Base-by-base conservation (phyloP, 2,888 invertebrate species). In the Zeuzera pyrina region DNA sequence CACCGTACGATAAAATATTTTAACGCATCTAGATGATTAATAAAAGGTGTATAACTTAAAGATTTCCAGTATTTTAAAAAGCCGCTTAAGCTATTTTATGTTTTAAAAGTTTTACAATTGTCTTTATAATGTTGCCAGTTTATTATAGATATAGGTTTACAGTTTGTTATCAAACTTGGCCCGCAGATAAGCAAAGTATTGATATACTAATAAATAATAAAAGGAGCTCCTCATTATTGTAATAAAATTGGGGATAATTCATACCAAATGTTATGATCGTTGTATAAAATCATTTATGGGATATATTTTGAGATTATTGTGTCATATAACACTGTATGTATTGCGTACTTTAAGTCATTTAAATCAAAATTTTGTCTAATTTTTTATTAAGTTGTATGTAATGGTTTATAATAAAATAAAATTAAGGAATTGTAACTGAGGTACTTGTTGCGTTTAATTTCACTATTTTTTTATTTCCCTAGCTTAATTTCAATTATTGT, bases 281-380 rank as follows among this genome's bases (percentile, higher is more conserved):
- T 68, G 67, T 70, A 71, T 63, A 70, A 50, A 62, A 56, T 56
- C 46, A 47, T 21, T 35, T n/a, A n/a, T n/a, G n/a, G n/a, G 59
- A 52, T 66, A 60, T 72, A 65, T 70, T 71, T 72, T 71, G 76
- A 76, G 72, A 76, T 74, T 72, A 69, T n/a, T 51, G 64, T 68
- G 68, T 68, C 67, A 51, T 63, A 58, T 57, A 49, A 57, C n/a
- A n/a, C n/a, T 53, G 40, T 42, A 38, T 44, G 36, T 48, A 49
- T 43, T 45, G 47, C 49, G 50, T 34, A 45, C 31, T 45, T 46
- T 52, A 52, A 45, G 49, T 49, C 45, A 55, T 61, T 51, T 52
- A 52, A 52, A 45, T 42, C 46, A 50, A 43, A 49, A 43, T 43
- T 54, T 59, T 61, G 57, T 60, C 52, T 55, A 53, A 51, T 54